Evolutionary conservation across 2,797 vertebrate genomes (phyloP).

Genomic region (Spinus pinus): DNA sequence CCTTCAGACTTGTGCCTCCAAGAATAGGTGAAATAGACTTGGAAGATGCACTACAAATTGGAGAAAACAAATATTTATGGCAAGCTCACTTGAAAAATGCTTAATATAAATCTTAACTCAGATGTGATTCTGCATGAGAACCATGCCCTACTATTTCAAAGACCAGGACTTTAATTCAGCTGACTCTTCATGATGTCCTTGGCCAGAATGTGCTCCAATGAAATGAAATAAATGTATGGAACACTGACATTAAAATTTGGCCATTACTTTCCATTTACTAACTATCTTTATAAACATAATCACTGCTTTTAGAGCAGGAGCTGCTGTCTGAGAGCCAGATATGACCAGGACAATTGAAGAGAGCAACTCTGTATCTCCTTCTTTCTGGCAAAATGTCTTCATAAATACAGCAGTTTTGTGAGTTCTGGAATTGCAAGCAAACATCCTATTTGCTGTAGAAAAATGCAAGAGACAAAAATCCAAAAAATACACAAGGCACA

Average conservation of each 20-base stretch:
- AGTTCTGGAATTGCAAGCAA: not conserved
- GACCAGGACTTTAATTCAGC: not conserved
- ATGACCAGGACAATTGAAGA: not conserved
- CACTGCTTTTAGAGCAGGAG: not conserved
- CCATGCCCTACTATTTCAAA: not conserved
- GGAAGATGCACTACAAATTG: not conserved
- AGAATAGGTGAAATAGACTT: not conserved
- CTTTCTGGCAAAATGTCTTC: not conserved
- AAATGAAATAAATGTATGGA: not conserved
- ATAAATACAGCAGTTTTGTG: not conserved
- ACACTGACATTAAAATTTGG: not conserved
- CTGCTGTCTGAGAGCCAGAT: not conserved
- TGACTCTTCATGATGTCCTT: not conserved
- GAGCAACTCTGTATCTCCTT: not conserved
- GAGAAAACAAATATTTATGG: not conserved
- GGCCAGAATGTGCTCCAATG: not conserved
- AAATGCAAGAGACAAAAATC: not conserved
- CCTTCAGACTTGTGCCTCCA: not conserved
- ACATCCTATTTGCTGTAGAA: not conserved
- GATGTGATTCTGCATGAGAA: not conserved
- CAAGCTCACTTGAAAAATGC: not conserved
- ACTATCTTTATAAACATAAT: not conserved
- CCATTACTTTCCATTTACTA: not conserved
- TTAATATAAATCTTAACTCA: not conserved
- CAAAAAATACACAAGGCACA: not conserved